phyloP scores from a whole-genome alignment of 1,140 invertebrate genomes.

The Stegodyphus mimosarum region DNA sequence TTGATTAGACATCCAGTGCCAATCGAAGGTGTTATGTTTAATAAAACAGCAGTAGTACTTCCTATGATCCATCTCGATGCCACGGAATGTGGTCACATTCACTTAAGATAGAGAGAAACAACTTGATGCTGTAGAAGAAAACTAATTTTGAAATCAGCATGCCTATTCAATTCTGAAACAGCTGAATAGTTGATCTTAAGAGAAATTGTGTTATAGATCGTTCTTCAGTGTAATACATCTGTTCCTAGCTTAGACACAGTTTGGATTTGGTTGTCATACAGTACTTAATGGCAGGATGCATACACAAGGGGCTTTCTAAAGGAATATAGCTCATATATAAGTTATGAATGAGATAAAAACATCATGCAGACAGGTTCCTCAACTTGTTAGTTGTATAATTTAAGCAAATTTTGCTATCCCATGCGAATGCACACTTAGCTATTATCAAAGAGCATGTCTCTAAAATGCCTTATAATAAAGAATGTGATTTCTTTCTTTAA shows the following conservation, averaged over 20 bases:
- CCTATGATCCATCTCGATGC: too few species aligned
- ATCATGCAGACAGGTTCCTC: neutral
- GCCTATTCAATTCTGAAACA: neutral
- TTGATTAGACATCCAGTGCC: too few species aligned
- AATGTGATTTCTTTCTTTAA: too few species aligned
- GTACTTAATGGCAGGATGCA: neutral
- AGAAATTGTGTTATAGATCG: neutral
- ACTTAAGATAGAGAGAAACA: neutral
- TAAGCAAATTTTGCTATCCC: too few species aligned
- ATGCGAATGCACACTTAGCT: too few species aligned
- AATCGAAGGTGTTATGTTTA: too few species aligned
- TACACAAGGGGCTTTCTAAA: neutral
- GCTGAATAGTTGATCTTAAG: neutral
- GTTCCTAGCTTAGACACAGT: neutral
- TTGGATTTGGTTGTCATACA: neutral
- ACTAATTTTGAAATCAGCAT: neutral
- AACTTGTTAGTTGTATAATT: too few species aligned
- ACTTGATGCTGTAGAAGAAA: neutral
- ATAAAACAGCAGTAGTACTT: too few species aligned
- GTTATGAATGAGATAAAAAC: neutral
- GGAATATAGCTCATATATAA: neutral
- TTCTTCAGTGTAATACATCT: neutral
- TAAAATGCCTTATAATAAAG: too few species aligned
- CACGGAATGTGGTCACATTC: neutral
- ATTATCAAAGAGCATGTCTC: too few species aligned